Percentiles rank a stretch among this genome's conserved stretches.
Evolutionary conservation across 1,140 invertebrate genomes (phyloP).

Genomic region (Dreissena polymorpha): DNA sequence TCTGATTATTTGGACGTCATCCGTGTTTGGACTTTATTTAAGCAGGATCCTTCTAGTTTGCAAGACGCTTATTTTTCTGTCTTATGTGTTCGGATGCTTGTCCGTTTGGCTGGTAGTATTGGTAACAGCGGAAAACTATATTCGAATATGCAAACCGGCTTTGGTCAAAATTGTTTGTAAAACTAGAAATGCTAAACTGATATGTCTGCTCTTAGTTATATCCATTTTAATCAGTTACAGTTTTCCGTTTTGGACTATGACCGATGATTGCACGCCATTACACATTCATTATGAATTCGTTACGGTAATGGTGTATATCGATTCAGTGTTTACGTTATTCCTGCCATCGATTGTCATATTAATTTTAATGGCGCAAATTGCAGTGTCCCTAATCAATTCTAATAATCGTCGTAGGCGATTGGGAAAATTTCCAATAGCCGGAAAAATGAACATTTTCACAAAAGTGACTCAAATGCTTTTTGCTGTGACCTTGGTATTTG

Average conservation of each 20-base stretch:
- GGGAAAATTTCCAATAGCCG: slow-evolving; percentile 16
- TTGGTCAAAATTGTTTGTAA: slow-evolving; percentile 67
- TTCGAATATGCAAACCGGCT: slow-evolving; percentile 73
- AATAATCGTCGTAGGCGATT: slow-evolving; percentile 45
- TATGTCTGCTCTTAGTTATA: slow-evolving; percentile 52
- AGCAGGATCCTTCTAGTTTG: slow-evolving; percentile 69
- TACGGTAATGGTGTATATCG: slow-evolving; percentile 81
- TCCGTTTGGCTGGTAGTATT: slow-evolving; percentile 77
- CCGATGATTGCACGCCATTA: slow-evolving; percentile 34
- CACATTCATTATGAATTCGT: slow-evolving; percentile 70
- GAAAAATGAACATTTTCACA: slow-evolving; percentile 80
- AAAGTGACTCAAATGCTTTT: slow-evolving; percentile 91
- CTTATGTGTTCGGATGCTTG: slow-evolving; percentile 74
- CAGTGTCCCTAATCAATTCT: slow-evolving; percentile 23
- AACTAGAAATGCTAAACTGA: slow-evolving; percentile 62
- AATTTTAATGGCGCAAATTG: slow-evolving; percentile 40
- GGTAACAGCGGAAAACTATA: slow-evolving; percentile 70
- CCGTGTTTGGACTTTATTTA: slow-evolving; percentile 78
- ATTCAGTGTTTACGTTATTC: slow-evolving; percentile 82
- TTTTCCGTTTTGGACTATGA: slow-evolving; percentile 69
- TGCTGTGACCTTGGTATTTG: slow-evolving; percentile 89
- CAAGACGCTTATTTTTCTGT: slow-evolving; percentile 73
- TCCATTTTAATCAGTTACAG: slow-evolving; percentile 66
- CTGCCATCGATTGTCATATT: slow-evolving; percentile 81
- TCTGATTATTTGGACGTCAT: slow-evolving; percentile 80